Conservation (phyloP, 2,113 vertebrate species). For the Ploceus nigricollis region DNA sequence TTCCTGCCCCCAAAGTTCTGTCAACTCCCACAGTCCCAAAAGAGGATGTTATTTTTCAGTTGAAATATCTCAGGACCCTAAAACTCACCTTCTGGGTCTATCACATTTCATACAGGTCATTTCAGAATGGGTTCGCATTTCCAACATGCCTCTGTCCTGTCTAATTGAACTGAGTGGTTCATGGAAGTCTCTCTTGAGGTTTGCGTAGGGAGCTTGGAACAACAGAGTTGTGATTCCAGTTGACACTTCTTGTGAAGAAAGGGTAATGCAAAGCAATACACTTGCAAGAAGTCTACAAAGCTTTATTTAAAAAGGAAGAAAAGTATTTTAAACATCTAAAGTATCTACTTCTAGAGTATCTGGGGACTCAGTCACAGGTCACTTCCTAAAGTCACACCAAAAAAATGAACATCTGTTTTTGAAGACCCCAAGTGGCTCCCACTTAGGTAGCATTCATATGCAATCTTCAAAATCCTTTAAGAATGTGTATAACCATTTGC, state of each 20-base stretch:
- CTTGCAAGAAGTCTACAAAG: background rate
- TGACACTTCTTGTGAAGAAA: background rate
- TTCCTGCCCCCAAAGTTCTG: too few relatives aligned
- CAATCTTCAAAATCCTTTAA: background rate
- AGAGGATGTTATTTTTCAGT: background rate
- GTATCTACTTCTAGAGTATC: background rate
- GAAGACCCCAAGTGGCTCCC: background rate
- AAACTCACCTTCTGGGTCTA: background rate
- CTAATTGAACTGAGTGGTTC: background rate
- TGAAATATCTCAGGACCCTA: background rate
- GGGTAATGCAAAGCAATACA: background rate
- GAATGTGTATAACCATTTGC: fast-evolving
- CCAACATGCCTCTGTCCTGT: background rate
- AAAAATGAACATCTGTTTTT: background rate
- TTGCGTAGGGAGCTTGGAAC: background rate
- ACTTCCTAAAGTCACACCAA: background rate
- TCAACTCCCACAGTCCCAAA: background rate
- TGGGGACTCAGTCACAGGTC: background rate
- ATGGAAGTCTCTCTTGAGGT: background rate
- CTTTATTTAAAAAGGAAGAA: background rate
- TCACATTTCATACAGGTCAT: background rate
- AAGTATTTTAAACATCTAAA: background rate
- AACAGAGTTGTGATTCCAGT: background rate
- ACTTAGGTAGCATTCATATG: background rate
- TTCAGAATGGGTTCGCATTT: background rate